Evolutionary conservation across 2,888 invertebrate genomes (phyloP), one percentile per base, ranked within the genome.

Genomic region (Caenorhabditis macrosperma): DNA sequence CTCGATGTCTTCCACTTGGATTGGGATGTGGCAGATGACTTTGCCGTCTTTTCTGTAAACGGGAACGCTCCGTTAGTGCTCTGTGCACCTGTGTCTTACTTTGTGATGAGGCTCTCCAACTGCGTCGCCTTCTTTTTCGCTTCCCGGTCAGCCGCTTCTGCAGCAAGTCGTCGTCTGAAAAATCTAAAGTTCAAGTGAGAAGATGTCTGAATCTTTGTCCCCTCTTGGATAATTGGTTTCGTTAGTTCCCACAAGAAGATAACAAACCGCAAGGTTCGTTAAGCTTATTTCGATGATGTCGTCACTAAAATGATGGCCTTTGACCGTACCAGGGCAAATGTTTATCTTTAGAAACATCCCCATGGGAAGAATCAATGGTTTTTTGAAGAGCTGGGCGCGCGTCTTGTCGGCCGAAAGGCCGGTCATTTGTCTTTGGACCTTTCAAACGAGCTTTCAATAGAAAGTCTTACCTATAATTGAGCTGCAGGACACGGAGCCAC

Each of bases 21-120:
- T 81, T n/a, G 81, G 81, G 28, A 81, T 81, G 63, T 81, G 74
- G 15, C 81, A 81, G 26, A 81, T 64, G 9, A 81, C 81, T 38
- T 77, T 75, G 6, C 81, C 81, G 26, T 81, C 69, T 63, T 77
- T 81, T 24, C 81, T 81, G 44, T 20, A 76, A 64, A 30, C 15
- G 6, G 17, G n/a, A n/a, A n/a, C n/a, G n/a, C n/a, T n/a, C n/a
- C n/a, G n/a, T n/a, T n/a, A n/a, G n/a, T n/a, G n/a, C n/a, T n/a
- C n/a, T n/a, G n/a, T n/a, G n/a, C n/a, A n/a, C n/a, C n/a, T n/a
- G n/a, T n/a, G n/a, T 17, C 72, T 64, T 12, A 79, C 79, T 74
- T 79, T 55, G 79, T 79, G 30, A 79, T 79, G 28, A 79, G 71
- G 30, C 72, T 74, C 17, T 79, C 79, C 12, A 79, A 46, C 46